Evolutionary conservation across 2,113 vertebrate genomes (phyloP), one percentile per base, ranked within the genome.

Genomic region (Tychaedon coryphoeus): DNA sequence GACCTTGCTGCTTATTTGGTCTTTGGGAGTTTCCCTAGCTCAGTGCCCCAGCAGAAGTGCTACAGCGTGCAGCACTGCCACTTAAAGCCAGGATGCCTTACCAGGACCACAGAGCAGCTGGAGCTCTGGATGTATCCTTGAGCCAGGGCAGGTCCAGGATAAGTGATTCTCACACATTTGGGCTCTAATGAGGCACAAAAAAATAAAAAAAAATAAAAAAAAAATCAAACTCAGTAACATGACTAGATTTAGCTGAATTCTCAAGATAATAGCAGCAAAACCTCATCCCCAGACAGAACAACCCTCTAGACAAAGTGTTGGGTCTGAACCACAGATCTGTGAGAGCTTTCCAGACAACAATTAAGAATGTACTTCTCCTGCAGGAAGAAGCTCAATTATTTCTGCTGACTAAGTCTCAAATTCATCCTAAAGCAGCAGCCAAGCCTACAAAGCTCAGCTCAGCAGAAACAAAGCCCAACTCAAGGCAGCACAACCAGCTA

Each of bases 321-420:
- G 45, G 19, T 80, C 47, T 90, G 78, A 96, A 83, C 73, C 43
- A 85, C 9, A 23, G 18, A 79, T 36, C 11, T 2, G 13, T 13
- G 24, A 75, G 54, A 90, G 58, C 25, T 80, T 70, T 66, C 77
- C 34, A 95, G 66, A 29, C 71, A 95, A 80, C 47, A 82, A 40
- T 66, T 83, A 92, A 60, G 54, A 81, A 91, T 22, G 42, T 6
- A 84, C 31, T 69, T 58, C 64, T n/a, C 88, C 87, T 92, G 76
- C 73, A 84, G 87, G 86, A 90, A 76, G 83, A 16, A 81, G 22
- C 56, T 85, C 48, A 20, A 19, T 91, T 84, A 65, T 92, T 93
- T 86, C 53, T 92, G 86, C 94, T 92, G 77, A 87, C 38, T 34
- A 60, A 75, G 62, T 42, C 90, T 54, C 77, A 81, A 19, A 88